A percentile compares a stretch with the other conserved stretches of the same genome.
Evolutionary conservation across 2,888 invertebrate genomes (phyloP).

Genomic region (Apamea monoglypha): DNA sequence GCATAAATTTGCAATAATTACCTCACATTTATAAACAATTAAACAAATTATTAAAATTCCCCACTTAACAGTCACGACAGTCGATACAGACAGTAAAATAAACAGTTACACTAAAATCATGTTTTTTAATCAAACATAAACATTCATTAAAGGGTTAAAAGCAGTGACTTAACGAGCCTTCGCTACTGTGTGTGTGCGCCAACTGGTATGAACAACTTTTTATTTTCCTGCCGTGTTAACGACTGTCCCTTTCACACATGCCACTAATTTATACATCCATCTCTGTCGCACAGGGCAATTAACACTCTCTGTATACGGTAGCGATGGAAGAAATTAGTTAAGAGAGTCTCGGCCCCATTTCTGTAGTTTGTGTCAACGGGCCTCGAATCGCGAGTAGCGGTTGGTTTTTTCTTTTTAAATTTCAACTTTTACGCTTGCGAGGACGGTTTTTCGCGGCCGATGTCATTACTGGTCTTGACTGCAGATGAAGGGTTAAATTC

Average conservation of each 20-base stretch:
- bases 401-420: conserved; percentile 69
- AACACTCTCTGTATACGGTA: conserved; percentile 87
- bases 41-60: conserved; percentile 68
- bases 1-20: conserved; percentile 53
- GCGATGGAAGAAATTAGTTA: conserved; percentile 89
- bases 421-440: conserved; percentile 64
- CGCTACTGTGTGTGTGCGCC: conserved; percentile 78
- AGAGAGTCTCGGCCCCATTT: conserved; percentile 81
- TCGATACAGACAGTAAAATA: conserved; percentile 69
- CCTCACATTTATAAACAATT: conserved; percentile 61
- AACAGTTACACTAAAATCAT: conserved; percentile 76
- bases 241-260: conserved; percentile 68
- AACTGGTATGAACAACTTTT: conserved; percentile 83
- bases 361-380: conserved; percentile 81
- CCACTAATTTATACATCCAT: conserved; percentile 53
- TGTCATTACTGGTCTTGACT: conserved; percentile 72
- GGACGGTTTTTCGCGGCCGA: conserved; percentile 51
- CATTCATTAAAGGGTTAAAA: conserved; percentile 85
- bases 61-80: conserved; percentile 65
- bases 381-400: conserved; percentile 68
- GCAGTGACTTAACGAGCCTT: conserved; percentile 81
- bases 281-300: conserved; percentile 80
- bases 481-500: conserved; percentile 71
- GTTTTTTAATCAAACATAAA: conserved; percentile 78
- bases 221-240: conserved; percentile 77